phyloP scores from a whole-genome alignment of 2,888 invertebrate species.

The Sialis fuliginosa region DNA sequence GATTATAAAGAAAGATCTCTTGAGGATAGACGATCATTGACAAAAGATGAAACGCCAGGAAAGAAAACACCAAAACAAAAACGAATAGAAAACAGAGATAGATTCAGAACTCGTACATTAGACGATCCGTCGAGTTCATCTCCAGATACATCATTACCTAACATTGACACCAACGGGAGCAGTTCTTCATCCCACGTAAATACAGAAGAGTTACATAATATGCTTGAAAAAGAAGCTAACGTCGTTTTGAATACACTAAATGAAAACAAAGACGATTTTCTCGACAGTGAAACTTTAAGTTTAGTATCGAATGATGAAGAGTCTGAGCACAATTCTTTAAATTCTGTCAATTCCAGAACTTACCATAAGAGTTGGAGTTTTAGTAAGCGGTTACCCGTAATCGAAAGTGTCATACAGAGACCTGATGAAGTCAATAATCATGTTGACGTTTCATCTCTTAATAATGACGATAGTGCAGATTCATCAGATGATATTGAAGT shows the following conservation, averaged over 20 bases:
- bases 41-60: background rate
- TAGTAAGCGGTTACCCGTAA: constrained; percentile 28
- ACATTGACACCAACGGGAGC: constrained; percentile 12
- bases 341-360: constrained; percentile 38
- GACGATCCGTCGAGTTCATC: constrained; percentile 33
- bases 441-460: background rate
- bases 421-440: background rate
- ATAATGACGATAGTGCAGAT: background rate
- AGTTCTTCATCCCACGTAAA: constrained; percentile 9
- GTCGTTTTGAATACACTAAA: constrained; percentile 33
- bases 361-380: constrained; percentile 34
- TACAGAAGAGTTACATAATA: constrained; percentile 25
- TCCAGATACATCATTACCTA: constrained; percentile 25
- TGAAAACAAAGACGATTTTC: constrained; percentile 27
- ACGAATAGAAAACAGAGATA: constrained; percentile 46
- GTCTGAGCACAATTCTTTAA: constrained; percentile 40
- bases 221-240: constrained; percentile 36
- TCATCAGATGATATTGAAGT: constrained; percentile 16
- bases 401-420: background rate
- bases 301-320: constrained; percentile 56
- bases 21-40: background rate
- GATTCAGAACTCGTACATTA: constrained; percentile 56
- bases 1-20: constrained; percentile 5
- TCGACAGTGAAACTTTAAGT: constrained; percentile 46
- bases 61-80: constrained; percentile 36